Evolutionary conservation across 2,797 vertebrate genomes (phyloP).

Genomic region (Eulemur mongoz): DNA sequence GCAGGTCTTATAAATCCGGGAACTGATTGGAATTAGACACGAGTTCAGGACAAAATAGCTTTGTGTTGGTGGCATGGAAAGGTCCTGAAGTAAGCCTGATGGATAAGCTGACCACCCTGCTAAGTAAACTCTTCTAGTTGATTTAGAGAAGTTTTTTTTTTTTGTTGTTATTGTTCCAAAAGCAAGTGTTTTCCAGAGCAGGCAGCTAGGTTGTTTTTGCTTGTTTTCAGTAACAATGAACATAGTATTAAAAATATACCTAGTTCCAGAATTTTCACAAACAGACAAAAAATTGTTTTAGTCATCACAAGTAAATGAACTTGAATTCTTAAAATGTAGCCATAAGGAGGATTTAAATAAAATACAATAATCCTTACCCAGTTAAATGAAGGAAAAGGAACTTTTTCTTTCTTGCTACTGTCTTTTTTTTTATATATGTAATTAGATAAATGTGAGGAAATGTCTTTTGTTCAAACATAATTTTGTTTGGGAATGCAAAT

Average conservation of each 20-base stretch:
- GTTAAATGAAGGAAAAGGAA: background rate
- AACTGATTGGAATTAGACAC: background rate
- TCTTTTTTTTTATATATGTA: background rate
- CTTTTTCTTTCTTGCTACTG: background rate
- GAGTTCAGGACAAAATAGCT: background rate
- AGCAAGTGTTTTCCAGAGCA: background rate
- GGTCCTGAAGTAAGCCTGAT: background rate
- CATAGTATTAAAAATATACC: background rate
- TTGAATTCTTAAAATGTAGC: slow-evolving; percentile 4
- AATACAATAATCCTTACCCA: background rate
- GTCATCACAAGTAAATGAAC: background rate
- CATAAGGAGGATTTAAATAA: background rate
- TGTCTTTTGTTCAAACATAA: slow-evolving; percentile 13
- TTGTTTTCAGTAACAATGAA: background rate
- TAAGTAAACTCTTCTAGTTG: background rate
- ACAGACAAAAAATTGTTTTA: background rate
- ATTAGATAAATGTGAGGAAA: background rate
- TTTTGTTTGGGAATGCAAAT: slow-evolving; percentile 36
- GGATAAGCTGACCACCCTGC: background rate
- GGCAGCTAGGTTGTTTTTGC: background rate
- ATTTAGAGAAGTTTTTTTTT: background rate
- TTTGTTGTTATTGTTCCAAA: background rate
- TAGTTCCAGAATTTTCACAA: background rate
- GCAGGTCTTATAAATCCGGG: background rate
- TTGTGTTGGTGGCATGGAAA: background rate